Conservation (phyloP, 2,113 vertebrate genomes). For the Thalassoma bifasciatum region DNA sequence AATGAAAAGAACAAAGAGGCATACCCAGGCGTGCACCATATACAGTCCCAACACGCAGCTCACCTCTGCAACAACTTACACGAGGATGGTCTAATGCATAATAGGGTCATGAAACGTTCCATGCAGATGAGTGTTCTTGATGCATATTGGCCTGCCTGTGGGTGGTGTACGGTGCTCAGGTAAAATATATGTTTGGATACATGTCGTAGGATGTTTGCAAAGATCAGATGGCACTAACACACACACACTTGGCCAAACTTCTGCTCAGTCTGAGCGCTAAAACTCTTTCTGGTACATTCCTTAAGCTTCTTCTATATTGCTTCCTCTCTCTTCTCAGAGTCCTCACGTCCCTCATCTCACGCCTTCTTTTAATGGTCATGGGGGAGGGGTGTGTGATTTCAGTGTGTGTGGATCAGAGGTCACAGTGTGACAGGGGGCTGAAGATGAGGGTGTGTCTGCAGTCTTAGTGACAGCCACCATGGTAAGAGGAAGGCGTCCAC, state of each 20-base stretch:
- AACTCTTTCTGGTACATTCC: constrained; percentile 68
- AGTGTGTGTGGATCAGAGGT: constrained; percentile 52
- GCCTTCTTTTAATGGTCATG: constrained; percentile 25
- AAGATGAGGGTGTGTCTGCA: constrained; percentile 62
- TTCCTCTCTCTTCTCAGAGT: constrained; percentile 52
- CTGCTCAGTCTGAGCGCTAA: constrained; percentile 51
- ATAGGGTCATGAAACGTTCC: constrained; percentile 66
- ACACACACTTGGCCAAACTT: constrained; percentile 45
- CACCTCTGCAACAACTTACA: constrained; percentile 78
- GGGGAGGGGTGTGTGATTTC: constrained; percentile 10
- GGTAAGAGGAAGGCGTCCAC: constrained; percentile 45
- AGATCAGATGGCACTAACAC: constrained; percentile 55
- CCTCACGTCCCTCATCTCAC: constrained; percentile 35
- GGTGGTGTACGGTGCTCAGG: constrained; percentile 56
- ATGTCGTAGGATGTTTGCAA: constrained; percentile 44
- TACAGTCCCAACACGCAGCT: constrained; percentile 79
- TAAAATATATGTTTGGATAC: constrained; percentile 70
- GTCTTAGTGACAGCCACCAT: constrained; percentile 60
- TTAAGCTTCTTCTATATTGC: constrained; percentile 67
- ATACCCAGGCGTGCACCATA: constrained; percentile 81
- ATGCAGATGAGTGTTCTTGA: constrained; percentile 82
- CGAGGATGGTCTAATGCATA: constrained; percentile 72
- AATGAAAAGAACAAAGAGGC: constrained; percentile 67
- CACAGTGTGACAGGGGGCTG: constrained; percentile 68
- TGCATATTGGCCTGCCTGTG: constrained; percentile 59